Evolutionary conservation across 2,888 invertebrate genomes (phyloP).

Genomic region (Trilocha varians): DNA sequence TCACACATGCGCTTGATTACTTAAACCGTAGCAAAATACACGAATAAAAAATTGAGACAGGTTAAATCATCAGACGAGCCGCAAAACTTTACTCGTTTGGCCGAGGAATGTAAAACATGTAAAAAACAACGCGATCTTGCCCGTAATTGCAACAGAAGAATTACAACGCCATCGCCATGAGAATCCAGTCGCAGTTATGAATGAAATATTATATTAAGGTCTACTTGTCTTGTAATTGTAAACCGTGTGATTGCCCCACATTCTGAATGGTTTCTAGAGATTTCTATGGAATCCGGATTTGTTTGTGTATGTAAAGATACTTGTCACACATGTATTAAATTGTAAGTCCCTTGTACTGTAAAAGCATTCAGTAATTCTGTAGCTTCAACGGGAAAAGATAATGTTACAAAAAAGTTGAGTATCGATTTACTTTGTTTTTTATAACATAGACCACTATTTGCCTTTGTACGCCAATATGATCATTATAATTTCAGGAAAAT

Average conservation of each 20-base stretch:
- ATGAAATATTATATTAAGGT: conserved; percentile 25
- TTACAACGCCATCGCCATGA: conserved; percentile 8
- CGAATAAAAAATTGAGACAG: not conserved
- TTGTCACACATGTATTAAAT: not conserved
- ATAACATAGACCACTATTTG: no score
- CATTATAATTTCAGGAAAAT: no score
- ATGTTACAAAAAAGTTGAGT: no score
- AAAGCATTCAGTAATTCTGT: no score
- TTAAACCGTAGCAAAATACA: not conserved
- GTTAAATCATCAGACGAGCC: not conserved
- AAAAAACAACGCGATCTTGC: conserved; percentile 14
- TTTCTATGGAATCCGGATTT: conserved; percentile 10
- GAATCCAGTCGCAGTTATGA: conserved; percentile 15
- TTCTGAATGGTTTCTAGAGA: conserved; percentile 11
- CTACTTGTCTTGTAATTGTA: conserved; percentile 24
- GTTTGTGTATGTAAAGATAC: not conserved
- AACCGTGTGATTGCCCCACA: conserved; percentile 32
- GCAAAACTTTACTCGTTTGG: no score
- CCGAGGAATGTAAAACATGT: not conserved
- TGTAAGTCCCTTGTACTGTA: not conserved
- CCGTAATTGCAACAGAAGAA: conserved; percentile 20
- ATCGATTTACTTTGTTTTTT: no score
- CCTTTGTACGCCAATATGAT: no score
- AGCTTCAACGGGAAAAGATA: no score
- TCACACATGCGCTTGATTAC: no score